Evolutionary conservation across 2,888 invertebrate genomes (phyloP).

Genomic region (Hemicrepidius hirtus): DNA sequence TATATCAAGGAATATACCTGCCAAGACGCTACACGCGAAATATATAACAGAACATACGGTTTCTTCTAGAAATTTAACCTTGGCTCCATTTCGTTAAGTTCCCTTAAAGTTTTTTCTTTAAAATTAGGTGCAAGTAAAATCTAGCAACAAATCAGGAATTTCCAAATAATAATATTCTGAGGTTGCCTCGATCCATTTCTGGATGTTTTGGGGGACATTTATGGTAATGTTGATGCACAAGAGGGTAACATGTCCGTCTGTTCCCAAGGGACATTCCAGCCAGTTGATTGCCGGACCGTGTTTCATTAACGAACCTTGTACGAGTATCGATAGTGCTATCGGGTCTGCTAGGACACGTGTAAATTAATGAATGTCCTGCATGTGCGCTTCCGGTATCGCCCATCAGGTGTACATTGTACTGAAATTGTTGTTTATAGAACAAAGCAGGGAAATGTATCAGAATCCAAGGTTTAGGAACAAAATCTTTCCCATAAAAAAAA

Average conservation of each 20-base stretch:
- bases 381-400: conserved; percentile 45
- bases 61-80: too few species aligned
- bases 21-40: too few species aligned
- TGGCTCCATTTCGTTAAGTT: too few species aligned
- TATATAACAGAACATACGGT: too few species aligned
- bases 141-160: too few species aligned
- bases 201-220: neutral
- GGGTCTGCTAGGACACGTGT: conserved; percentile 58
- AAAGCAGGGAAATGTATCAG: neutral
- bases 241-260: conserved; percentile 45
- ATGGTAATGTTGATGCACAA: conserved; percentile 32
- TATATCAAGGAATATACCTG: too few species aligned
- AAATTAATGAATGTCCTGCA: conserved; percentile 55
- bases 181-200: too few species aligned
- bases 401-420: conserved; percentile 42
- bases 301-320: conserved; percentile 70
- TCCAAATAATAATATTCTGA: neutral
- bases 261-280: conserved; percentile 47
- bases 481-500: too few species aligned
- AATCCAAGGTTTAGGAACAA: too few species aligned
- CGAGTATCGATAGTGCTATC: conserved; percentile 63
- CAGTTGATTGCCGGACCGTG: conserved; percentile 70
- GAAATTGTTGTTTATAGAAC: conserved; percentile 25
- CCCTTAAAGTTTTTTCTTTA: too few species aligned
- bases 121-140: too few species aligned